These are phyloP conservation scores for Andrena dorsata DNA, from an alignment of 2,888 invertebrate species.

Conservation along the genomic window DNA sequence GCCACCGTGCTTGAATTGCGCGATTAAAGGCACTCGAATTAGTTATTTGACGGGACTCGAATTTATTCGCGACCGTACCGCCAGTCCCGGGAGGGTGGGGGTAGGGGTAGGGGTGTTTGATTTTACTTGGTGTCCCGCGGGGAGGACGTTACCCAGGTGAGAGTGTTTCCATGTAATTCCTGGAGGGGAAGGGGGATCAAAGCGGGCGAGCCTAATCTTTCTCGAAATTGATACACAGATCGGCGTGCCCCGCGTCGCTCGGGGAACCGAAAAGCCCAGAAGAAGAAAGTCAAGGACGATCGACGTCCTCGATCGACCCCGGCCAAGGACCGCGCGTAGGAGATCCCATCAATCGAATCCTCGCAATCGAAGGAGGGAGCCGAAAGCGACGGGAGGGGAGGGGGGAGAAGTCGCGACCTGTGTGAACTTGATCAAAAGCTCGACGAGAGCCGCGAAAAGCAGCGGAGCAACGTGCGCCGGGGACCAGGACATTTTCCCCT, in stretches of 20 bases:
- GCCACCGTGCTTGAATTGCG: conserved; percentile 32
- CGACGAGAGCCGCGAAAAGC: too few species aligned
- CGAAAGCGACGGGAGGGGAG: too few species aligned
- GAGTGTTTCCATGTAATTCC: neutral
- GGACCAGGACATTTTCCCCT: conserved; percentile 22
- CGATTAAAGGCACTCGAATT: conserved; percentile 44
- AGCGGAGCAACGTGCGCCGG: neutral
- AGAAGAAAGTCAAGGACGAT: neutral
- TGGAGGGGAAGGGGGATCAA: neutral
- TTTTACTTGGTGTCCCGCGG: neutral
- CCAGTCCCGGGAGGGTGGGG: neutral
- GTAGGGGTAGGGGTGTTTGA: neutral
- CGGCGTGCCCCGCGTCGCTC: too few species aligned
- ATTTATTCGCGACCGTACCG: conserved; percentile 3
- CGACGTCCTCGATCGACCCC: neutral
- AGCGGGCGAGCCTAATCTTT: too few species aligned
- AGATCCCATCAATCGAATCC: too few species aligned
- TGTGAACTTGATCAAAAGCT: too few species aligned
- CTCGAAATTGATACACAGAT: too few species aligned
- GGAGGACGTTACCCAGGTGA: neutral
- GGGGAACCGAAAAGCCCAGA: too few species aligned
- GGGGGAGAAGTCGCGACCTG: too few species aligned
- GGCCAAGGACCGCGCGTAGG: neutral
- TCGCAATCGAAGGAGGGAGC: too few species aligned
- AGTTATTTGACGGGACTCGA: conserved; percentile 28